These are phyloP conservation scores for Cirrhinus molitorella DNA, from an alignment of 2,797 vertebrate species.

Conservation along the genomic window DNA sequence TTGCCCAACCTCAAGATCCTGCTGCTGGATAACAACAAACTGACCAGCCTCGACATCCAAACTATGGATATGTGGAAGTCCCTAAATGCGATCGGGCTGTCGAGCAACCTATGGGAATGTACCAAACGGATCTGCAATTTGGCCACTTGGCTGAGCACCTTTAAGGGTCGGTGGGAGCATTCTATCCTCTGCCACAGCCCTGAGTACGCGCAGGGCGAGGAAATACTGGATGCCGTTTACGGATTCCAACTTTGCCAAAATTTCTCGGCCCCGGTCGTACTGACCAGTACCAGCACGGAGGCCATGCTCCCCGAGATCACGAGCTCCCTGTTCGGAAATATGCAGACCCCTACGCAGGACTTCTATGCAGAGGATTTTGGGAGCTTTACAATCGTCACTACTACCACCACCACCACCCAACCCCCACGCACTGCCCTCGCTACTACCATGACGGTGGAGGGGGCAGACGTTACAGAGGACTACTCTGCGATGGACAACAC, in stretches of 20 bases:
- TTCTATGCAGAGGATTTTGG: constrained; percentile 94
- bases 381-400: constrained; percentile 89
- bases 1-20: constrained; percentile 96
- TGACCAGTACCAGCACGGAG: constrained; percentile 82
- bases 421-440: constrained; percentile 72
- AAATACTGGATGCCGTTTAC: constrained; percentile 96
- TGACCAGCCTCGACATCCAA: constrained; percentile 89
- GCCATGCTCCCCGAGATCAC: constrained; percentile 81
- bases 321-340: constrained; percentile 91
- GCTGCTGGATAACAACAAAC: constrained; percentile 98
- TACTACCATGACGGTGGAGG: constrained; percentile 74
- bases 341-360: constrained; percentile 91
- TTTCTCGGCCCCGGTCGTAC: constrained; percentile 89
- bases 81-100: constrained; percentile 91
- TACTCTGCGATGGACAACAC: constrained; percentile 92
- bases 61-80: constrained; percentile 90
- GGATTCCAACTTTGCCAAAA: constrained; percentile 99
- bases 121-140: constrained; percentile 95
- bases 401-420: constrained; percentile 72
- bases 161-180: constrained; percentile 98
- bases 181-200: constrained; percentile 96
- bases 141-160: constrained; percentile 94
- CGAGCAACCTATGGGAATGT: constrained; percentile 98
- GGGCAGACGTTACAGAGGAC: constrained; percentile 89
- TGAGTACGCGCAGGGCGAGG: constrained; percentile 97